Conservation (phyloP, 2,888 invertebrate species). For the Volucella inanis region DNA sequence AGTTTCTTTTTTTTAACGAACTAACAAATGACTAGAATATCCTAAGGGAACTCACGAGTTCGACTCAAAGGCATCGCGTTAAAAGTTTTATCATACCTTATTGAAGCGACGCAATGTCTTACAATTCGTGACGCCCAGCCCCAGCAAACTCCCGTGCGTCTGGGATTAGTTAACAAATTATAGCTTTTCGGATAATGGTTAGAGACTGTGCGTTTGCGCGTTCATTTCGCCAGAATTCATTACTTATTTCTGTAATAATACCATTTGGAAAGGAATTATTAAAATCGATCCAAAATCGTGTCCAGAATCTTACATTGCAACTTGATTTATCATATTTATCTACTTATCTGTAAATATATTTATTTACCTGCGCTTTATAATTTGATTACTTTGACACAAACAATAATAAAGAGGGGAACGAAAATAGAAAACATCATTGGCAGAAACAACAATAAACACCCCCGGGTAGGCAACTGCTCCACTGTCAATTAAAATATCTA, state of each 20-base stretch:
- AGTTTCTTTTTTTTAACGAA: slow-evolving; percentile 20
- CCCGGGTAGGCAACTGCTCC: slow-evolving; percentile 32
- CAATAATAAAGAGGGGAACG: slow-evolving; percentile 21
- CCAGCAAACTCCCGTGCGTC: slow-evolving; percentile 66
- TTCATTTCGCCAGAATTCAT: slow-evolving; percentile 54
- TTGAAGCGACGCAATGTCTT: slow-evolving; percentile 58
- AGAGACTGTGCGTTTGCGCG: slow-evolving; percentile 34
- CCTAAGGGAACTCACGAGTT: slow-evolving; percentile 82
- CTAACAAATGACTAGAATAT: slow-evolving; percentile 65
- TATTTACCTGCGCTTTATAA: neutral
- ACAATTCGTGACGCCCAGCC: slow-evolving; percentile 57
- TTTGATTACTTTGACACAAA: slow-evolving; percentile 29
- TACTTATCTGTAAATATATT: slow-evolving; percentile 13
- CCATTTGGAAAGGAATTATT: slow-evolving; percentile 46
- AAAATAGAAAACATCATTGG: slow-evolving; percentile 55
- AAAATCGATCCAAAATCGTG: slow-evolving; percentile 53
- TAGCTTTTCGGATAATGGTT: slow-evolving; percentile 33
- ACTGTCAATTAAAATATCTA: slow-evolving; percentile 72
- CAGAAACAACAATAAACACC: slow-evolving; percentile 69
- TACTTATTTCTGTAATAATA: slow-evolving; percentile 68
- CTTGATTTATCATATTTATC: slow-evolving; percentile 40
- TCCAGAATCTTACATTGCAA: slow-evolving; percentile 42
- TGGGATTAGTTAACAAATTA: slow-evolving; percentile 72
- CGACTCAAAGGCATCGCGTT: slow-evolving; percentile 79
- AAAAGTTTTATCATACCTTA: slow-evolving; percentile 76